Percentiles rank a stretch among this genome's conserved stretches.
These are phyloP conservation scores for Lontra canadensis DNA, from an alignment of 2,113 vertebrate genomes.

Conservation along the genomic window DNA sequence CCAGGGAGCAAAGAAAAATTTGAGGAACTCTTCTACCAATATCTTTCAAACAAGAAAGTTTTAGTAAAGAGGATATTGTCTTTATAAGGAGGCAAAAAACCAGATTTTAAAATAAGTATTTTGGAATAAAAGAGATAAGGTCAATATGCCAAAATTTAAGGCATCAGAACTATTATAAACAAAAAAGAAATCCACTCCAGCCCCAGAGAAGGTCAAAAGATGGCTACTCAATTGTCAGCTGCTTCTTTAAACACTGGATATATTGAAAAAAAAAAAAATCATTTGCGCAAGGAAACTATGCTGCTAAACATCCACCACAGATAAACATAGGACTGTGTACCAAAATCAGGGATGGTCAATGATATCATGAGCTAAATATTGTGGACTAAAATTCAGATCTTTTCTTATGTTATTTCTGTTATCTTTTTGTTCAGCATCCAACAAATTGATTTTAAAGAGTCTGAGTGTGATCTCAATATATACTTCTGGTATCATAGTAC, in stretches of 20 bases:
- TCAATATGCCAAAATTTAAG: not conserved
- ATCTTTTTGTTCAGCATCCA: not conserved
- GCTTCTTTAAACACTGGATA: not conserved
- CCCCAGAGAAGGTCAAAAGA: not conserved
- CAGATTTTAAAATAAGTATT: constrained; percentile 31
- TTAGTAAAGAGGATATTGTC: not conserved
- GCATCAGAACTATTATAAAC: not conserved
- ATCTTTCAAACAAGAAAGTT: not conserved
- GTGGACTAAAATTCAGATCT: not conserved
- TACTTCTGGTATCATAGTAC: not conserved
- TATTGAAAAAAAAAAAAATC: not conserved
- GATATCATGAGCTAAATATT: not conserved
- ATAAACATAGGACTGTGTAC: not conserved
- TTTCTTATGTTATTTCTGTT: not conserved
- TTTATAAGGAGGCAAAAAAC: not conserved
- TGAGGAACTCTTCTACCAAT: not conserved
- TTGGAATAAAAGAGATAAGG: not conserved
- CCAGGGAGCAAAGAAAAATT: not conserved
- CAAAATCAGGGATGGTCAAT: not conserved
- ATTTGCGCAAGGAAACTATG: not conserved
- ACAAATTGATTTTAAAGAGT: not conserved
- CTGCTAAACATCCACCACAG: not conserved
- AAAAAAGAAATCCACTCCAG: not conserved
- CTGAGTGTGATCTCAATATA: not conserved
- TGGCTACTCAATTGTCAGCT: not conserved